phyloP scores from a whole-genome alignment of 2,888 invertebrate genomes.

The Syrista parreyssii region DNA sequence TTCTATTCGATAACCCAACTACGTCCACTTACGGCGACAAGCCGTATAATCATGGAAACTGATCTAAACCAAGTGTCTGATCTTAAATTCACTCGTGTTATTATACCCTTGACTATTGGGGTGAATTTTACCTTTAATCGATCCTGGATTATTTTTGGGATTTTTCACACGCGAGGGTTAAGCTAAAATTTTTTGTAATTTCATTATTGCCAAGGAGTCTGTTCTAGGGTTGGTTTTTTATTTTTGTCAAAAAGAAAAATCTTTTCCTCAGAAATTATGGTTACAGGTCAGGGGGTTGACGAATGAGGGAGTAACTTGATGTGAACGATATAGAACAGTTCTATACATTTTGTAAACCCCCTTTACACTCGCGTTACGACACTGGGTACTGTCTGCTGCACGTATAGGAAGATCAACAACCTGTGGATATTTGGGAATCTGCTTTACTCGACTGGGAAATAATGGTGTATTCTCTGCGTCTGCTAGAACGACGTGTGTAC shows the following conservation, averaged over 20 bases:
- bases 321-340: too few species aligned
- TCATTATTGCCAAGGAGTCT: too few species aligned
- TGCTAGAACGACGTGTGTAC: neutral
- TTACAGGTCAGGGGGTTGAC: too few species aligned
- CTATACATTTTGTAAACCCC: neutral
- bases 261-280: too few species aligned
- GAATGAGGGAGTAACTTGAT: too few species aligned
- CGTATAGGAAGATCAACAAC: conserved; percentile 56
- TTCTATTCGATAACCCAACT: conserved; percentile 13
- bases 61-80: neutral
- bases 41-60: conserved; percentile 36
- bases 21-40: conserved; percentile 45
- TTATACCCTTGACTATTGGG: neutral
- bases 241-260: too few species aligned
- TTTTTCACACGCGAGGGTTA: too few species aligned
- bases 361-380: neutral
- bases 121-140: neutral
- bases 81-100: neutral
- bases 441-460: conserved; percentile 40
- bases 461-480: neutral
- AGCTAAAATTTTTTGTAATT: too few species aligned
- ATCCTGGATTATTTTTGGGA: neutral
- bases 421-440: conserved; percentile 63
- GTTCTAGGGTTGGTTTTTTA: too few species aligned
- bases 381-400: conserved; percentile 29